Conservation (phyloP, 2,888 invertebrate genomes). For the Drosophila lacicola region DNA sequence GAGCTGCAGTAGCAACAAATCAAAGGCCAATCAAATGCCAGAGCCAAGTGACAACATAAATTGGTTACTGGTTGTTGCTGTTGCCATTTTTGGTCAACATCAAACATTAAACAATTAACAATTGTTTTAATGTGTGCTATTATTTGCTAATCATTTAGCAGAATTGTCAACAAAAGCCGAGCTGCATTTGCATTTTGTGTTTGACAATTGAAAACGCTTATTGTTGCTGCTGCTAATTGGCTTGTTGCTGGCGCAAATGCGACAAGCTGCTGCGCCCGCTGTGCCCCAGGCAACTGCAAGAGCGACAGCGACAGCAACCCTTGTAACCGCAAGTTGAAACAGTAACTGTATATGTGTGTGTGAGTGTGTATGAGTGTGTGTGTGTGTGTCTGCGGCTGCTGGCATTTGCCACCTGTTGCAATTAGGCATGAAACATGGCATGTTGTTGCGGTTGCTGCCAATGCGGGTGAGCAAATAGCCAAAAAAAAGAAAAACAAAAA, state of each 20-base stretch:
- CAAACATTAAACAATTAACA: constrained; percentile 64
- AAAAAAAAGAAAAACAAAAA: constrained; percentile 26
- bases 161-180: constrained; percentile 58
- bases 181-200: constrained; percentile 47
- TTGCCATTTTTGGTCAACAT: constrained; percentile 69
- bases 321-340: constrained; percentile 56
- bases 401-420: constrained; percentile 82
- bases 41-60: constrained; percentile 57
- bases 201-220: constrained; percentile 42
- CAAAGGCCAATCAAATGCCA: constrained; percentile 75
- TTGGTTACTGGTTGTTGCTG: constrained; percentile 27
- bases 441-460: constrained; percentile 70
- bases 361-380: constrained; percentile 24
- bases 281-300: constrained; percentile 8
- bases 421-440: constrained; percentile 82
- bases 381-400: constrained; percentile 41
- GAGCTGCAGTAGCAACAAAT: constrained; percentile 65
- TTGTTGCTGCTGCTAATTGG: constrained; percentile 59
- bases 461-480: constrained; percentile 67
- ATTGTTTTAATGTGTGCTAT: constrained; percentile 68
- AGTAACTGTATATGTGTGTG: constrained; percentile 39
- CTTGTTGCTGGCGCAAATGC: constrained; percentile 70
- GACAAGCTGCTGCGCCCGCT: constrained; percentile 56
- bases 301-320: constrained; percentile 46
- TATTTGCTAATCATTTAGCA: constrained; percentile 75